phyloP scores from a whole-genome alignment of 2,113 vertebrate genomes.

The Phrynosoma platyrhinos region DNA sequence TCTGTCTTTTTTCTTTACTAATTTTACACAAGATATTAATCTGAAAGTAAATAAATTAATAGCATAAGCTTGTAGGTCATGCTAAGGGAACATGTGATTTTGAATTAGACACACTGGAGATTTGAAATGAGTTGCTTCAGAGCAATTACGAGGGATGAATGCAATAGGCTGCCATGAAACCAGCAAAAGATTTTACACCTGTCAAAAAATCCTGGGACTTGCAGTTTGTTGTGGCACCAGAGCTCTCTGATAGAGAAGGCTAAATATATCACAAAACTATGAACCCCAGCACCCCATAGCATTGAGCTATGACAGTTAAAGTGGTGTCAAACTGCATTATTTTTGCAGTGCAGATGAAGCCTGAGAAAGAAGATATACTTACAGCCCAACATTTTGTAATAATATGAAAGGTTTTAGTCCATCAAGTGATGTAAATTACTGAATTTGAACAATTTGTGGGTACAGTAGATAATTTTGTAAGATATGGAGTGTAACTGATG shows the following conservation, averaged over 20 bases:
- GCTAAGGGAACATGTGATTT: conserved; percentile 55
- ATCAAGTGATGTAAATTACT: neutral
- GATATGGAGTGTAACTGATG: neutral
- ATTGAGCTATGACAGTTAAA: no score
- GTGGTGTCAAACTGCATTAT: no score
- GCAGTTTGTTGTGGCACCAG: no score
- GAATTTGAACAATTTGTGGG: neutral
- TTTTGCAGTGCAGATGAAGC: neutral
- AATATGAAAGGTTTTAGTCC: neutral
- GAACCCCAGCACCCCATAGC: no score
- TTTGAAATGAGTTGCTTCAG: conserved; percentile 15
- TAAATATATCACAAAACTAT: no score
- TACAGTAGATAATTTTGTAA: neutral
- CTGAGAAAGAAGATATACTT: neutral
- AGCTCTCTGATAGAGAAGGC: no score
- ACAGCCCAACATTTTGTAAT: neutral
- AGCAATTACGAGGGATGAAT: neutral
- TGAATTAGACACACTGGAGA: conserved; percentile 36
- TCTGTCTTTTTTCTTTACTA: conserved; percentile 53
- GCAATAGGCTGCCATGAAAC: neutral
- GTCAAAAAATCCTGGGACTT: neutral
- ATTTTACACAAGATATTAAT: conserved; percentile 73
- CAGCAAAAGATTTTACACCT: neutral
- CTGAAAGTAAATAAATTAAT: conserved; percentile 68
- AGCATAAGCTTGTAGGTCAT: conserved; percentile 68